These are phyloP conservation scores for Smithornis capensis DNA, from an alignment of 2,113 vertebrate genomes.

Conservation along the genomic window DNA sequence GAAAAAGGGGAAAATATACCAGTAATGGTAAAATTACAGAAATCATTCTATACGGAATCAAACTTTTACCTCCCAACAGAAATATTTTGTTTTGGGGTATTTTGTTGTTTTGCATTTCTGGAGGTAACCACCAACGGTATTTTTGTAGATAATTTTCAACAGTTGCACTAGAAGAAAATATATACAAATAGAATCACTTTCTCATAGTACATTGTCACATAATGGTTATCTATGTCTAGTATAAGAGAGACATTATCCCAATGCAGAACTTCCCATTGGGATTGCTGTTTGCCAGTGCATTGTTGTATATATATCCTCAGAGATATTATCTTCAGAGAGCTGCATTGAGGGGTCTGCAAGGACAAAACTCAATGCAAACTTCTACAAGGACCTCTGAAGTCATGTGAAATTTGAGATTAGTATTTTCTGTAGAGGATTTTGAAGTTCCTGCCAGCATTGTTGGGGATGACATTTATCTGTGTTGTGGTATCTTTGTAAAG, in stretches of 20 bases:
- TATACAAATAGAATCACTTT: background rate
- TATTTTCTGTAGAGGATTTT: background rate
- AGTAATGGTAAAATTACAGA: background rate
- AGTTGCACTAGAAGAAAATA: background rate
- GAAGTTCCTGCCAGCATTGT: background rate
- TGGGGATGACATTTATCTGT: background rate
- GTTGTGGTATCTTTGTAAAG: background rate
- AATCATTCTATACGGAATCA: background rate
- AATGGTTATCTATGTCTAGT: background rate
- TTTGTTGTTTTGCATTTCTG: background rate
- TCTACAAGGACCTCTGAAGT: background rate
- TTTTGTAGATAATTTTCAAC: background rate
- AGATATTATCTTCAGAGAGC: background rate
- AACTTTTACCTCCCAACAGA: background rate
- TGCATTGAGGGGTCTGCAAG: background rate
- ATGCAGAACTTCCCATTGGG: background rate
- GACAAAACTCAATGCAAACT: background rate
- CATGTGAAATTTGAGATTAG: background rate
- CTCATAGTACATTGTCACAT: background rate
- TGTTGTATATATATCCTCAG: background rate
- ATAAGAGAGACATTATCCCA: background rate
- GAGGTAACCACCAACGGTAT: background rate
- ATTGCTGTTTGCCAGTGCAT: background rate
- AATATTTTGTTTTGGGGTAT: background rate
- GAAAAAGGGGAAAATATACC: background rate